Percentiles rank a stretch among this genome's conserved stretches.
Evolutionary conservation across 1,140 invertebrate species (phyloP).

Genomic region (Drosophila takahashii): DNA sequence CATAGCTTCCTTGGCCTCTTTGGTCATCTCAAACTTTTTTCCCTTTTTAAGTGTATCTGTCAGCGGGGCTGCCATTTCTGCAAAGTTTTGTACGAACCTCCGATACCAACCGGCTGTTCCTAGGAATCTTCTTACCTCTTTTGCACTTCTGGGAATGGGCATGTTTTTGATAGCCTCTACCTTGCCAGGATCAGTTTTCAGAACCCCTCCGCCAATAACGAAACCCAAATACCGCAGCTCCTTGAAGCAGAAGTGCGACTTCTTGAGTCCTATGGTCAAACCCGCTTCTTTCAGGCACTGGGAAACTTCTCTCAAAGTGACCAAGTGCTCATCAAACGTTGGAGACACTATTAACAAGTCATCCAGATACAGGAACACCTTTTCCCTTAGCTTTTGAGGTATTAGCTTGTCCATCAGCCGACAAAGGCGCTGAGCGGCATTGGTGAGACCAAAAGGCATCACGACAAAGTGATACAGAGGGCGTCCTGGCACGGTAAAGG

Average conservation of each 20-base stretch:
- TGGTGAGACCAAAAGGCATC: conserved; percentile 4
- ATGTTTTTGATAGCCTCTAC: conserved; percentile 35
- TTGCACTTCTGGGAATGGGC: conserved; percentile 3
- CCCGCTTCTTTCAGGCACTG: conserved; percentile 35
- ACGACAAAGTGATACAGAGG: background rate
- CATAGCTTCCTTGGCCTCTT: background rate
- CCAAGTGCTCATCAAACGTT: background rate
- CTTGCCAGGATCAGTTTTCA: conserved; percentile 38
- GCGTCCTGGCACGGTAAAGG: conserved; percentile 1
- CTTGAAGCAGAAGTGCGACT: conserved; percentile 84
- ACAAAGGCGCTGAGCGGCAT: conserved; percentile 22
- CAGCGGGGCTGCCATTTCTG: background rate
- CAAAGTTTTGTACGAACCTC: background rate
- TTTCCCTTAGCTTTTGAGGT: background rate
- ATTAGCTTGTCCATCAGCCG: conserved; percentile 3
- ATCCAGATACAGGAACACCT: conserved; percentile 6
- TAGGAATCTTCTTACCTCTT: conserved; percentile 21
- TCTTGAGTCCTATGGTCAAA: conserved; percentile 85
- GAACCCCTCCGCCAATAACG: conserved; percentile 13
- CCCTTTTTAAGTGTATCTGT: conserved; percentile 11
- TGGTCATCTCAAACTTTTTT: background rate
- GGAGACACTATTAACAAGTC: background rate
- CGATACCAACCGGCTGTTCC: conserved; percentile 28
- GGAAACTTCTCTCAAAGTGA: background rate
- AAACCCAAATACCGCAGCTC: conserved; percentile 37